Base-by-base conservation (phyloP, 2,113 vertebrate species). In the Progne subis region DNA sequence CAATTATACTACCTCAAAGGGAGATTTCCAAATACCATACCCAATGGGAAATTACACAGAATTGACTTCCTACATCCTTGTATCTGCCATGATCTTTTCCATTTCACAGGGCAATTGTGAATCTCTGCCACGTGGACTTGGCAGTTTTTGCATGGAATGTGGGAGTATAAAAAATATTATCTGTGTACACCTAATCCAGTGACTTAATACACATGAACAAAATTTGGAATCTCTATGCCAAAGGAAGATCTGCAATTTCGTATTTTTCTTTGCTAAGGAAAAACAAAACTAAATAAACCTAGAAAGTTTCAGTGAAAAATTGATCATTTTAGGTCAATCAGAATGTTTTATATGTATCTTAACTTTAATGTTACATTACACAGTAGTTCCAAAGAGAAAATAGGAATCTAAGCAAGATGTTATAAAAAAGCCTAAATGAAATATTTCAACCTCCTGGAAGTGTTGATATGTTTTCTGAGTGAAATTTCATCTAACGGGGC, bases 401-500 rank as follows among this genome's bases (percentile, higher is more conserved):
- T 15, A 72, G 20, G 47, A 95, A 93, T 67, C 18, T 24, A 80
- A 80, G 53, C 14, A 80, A 93, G 31, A 92, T 1, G 3, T 83
- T 85, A 81, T 75, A 80, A 94, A 95, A 95, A 93, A 88, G 37
- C 23, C 47, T 78, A 88, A 83, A 86, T 53, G 29, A 90, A 92
- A 83, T 29, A 74, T 88, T 92, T 94, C 50, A 92, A 86, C 60
- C 50, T 86, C 24, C 52, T 95, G 72, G 60, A 94, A 81, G 39
- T 39, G 76, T 71, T 92, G 79, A 92, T 93, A 37, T 67, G 60
- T 89, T 94, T 94, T 84, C 88, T 68, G 72, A 84, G 49, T 88
- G 44, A 88, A 91, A 94, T 84, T 94, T 89, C 77, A 61, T 94
- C 83, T 94, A 78, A 88, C n/a, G 19, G 18, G 86, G 23, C 52